phyloP scores from a whole-genome alignment of 1,140 invertebrate genomes.

The Lepidurus couesii region DNA sequence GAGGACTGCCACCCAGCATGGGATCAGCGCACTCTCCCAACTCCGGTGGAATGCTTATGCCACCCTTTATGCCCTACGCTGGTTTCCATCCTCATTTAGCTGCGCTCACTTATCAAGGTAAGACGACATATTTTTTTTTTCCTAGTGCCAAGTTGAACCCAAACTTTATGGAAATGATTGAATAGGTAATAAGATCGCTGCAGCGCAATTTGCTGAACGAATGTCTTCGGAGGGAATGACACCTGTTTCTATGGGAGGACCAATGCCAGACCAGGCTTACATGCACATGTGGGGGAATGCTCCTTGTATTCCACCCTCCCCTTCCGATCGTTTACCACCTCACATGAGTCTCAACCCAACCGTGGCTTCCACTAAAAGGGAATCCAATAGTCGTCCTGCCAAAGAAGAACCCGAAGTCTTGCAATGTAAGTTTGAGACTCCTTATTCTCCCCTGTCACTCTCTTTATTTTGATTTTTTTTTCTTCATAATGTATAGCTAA shows the following conservation, averaged over 20 bases:
- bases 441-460: neutral
- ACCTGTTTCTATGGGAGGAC: constrained; percentile 4
- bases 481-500: constrained; percentile 44
- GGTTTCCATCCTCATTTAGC: constrained; percentile 53
- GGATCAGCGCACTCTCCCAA: neutral
- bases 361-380: neutral
- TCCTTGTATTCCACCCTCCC: constrained; percentile 4
- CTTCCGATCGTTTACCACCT: neutral
- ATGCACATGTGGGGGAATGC: constrained; percentile 20
- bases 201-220: neutral
- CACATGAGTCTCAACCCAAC: constrained; percentile 5
- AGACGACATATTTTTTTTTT: neutral
- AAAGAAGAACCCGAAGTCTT: constrained; percentile 16
- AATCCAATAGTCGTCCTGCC: constrained; percentile 18
- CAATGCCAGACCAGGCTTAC: neutral
- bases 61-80: constrained; percentile 55
- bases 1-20: neutral
- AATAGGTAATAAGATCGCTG: neutral
- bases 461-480: neutral
- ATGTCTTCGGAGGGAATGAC: neutral
- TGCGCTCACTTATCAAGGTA: constrained; percentile 43
- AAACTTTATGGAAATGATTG: neutral
- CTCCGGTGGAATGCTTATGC: constrained; percentile 43
- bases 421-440: neutral
- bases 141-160: neutral